phyloP scores from a whole-genome alignment of 2,888 invertebrate genomes.

The Lepidonotus clava region DNA sequence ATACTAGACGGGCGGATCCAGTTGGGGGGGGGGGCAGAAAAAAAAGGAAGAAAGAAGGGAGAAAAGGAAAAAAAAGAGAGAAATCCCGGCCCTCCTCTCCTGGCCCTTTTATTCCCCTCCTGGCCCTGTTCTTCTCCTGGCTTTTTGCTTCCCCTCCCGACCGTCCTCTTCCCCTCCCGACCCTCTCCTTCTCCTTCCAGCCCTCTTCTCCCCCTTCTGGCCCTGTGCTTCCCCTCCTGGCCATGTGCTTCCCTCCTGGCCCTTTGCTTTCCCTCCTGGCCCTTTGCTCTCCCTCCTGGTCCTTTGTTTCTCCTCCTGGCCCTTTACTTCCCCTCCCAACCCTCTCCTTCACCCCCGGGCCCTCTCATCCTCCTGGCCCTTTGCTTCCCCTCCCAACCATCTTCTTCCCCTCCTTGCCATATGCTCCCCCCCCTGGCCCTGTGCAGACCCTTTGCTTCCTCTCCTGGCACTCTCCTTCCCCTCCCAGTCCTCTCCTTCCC shows the following conservation, averaged over 20 bases:
- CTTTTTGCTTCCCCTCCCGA: neutral
- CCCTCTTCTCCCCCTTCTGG: neutral
- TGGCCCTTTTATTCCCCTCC: neutral
- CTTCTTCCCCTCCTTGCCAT: neutral
- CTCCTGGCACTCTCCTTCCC: neutral
- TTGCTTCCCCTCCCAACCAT: no score
- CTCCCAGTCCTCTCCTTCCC: neutral
- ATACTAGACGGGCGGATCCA: no score
- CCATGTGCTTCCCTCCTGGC: no score
- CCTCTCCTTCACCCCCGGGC: neutral
- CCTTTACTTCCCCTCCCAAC: no score
- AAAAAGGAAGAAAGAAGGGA: no score
- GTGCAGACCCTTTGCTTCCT: neutral
- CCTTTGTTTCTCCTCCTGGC: no score
- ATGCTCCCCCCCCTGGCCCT: neutral
- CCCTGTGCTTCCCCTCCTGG: neutral
- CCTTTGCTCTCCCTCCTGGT: no score
- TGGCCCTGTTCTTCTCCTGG: no score
- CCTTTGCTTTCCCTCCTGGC: no score
- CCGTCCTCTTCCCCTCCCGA: neutral
- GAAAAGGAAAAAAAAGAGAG: no score
- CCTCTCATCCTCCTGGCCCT: neutral
- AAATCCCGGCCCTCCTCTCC: neutral
- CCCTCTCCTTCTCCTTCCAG: neutral
- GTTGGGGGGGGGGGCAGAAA: no score